Percentiles rank a stretch among this genome's conserved stretches.
Conservation (phyloP, 2,797 vertebrate species). For the Myripristis jacobus region DNA sequence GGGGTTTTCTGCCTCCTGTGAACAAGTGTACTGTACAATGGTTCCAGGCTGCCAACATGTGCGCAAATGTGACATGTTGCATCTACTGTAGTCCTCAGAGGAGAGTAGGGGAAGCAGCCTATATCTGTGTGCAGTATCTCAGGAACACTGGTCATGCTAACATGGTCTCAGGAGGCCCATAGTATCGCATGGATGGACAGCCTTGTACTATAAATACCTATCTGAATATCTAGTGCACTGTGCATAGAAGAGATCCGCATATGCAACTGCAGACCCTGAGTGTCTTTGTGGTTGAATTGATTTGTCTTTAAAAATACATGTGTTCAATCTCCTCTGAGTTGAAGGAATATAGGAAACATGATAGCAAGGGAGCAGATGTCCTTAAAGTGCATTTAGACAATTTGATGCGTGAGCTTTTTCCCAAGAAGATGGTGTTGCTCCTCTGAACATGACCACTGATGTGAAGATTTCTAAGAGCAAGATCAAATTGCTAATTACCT, state of each 20-base stretch:
- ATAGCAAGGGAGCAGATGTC: constrained; percentile 18
- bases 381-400: constrained; percentile 1
- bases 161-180: constrained; percentile 51
- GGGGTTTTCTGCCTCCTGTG: constrained; percentile 57
- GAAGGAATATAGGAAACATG: constrained; percentile 26
- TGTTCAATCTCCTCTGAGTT: constrained; percentile 37
- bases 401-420: constrained; percentile 4
- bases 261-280: constrained; percentile 34
- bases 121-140: constrained; percentile 49
- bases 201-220: constrained; percentile 57
- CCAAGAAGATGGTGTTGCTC: background rate
- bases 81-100: constrained; percentile 46
- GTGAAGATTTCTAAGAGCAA: background rate
- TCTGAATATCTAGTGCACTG: constrained; percentile 33
- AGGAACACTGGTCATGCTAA: constrained; percentile 52
- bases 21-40: constrained; percentile 53
- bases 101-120: constrained; percentile 33
- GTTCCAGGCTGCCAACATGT: constrained; percentile 54
- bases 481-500: constrained; percentile 22
- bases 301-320: constrained; percentile 54
- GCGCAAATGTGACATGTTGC: constrained; percentile 72
- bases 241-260: constrained; percentile 14
- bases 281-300: constrained; percentile 61
- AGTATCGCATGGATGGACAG: constrained; percentile 53
- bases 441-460: constrained; percentile 9